These are phyloP conservation scores for Acanthoscelides obtectus DNA, from an alignment of 2,888 invertebrate species.

Conservation along the genomic window DNA sequence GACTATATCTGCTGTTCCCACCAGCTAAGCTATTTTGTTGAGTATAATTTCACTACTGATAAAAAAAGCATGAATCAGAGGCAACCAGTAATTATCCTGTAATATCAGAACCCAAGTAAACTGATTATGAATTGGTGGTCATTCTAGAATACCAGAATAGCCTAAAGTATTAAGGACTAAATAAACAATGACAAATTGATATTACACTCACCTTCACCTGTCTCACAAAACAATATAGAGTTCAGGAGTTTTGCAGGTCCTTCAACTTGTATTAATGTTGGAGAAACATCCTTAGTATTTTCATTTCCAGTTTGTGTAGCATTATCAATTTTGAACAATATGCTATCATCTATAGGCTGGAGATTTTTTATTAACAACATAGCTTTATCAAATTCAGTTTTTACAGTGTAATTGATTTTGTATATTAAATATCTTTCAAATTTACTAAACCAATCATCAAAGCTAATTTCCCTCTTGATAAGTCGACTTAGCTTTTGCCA, in stretches of 20 bases:
- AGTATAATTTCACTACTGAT: no score
- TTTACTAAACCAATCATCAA: slow-evolving; percentile 17
- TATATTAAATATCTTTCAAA: slow-evolving; percentile 19
- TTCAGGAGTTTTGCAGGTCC: slow-evolving; percentile 18
- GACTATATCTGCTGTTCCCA: no score
- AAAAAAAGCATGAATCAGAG: no score
- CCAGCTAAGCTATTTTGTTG: no score
- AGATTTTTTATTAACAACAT: slow-evolving; percentile 5
- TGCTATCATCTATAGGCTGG: slow-evolving; percentile 8
- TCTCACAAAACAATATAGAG: slow-evolving; percentile 18
- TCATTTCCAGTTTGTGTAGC: slow-evolving; percentile 13
- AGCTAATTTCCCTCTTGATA: slow-evolving; percentile 15
- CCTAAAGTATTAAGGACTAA: no score
- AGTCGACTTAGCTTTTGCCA: slow-evolving; percentile 16
- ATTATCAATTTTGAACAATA: slow-evolving; percentile 14
- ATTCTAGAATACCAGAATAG: no score
- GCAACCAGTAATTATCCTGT: no score
- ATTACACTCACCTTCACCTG: slow-evolving; percentile 11
- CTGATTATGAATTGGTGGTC: no score
- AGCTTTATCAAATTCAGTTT: slow-evolving; percentile 18
- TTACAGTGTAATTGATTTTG: slow-evolving; percentile 18
- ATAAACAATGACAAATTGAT: no score
- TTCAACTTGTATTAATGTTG: slow-evolving; percentile 13
- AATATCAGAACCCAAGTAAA: no score
- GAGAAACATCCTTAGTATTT: slow-evolving; percentile 13